phyloP scores from a whole-genome alignment of 2,888 invertebrate species.

The Hermaeophaga mercurialis region DNA sequence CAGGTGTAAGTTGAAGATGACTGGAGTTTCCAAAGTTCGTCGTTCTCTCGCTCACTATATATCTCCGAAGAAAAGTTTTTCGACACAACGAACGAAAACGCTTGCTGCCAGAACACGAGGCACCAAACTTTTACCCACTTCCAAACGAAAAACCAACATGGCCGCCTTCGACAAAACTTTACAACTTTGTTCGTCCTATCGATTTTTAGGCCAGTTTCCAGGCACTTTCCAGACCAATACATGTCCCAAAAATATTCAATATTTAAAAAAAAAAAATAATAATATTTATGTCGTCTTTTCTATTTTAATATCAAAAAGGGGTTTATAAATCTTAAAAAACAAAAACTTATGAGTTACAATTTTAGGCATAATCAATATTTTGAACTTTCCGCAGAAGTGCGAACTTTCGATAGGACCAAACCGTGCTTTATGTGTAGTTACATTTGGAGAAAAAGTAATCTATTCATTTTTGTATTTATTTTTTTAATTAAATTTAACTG shows the following conservation, averaged over 20 bases:
- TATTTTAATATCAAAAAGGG: too few relatives aligned
- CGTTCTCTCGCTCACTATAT: constrained; percentile 24
- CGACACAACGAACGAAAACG: constrained; percentile 22
- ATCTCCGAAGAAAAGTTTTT: constrained; percentile 26
- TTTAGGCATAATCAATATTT: too few relatives aligned
- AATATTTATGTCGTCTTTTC: too few relatives aligned
- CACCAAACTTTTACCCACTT: constrained; percentile 31
- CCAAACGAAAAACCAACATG: constrained; percentile 32
- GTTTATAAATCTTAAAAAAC: too few relatives aligned
- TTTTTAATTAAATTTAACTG: too few relatives aligned
- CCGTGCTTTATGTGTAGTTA: too few relatives aligned
- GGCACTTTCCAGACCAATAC: not conserved
- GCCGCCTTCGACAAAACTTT: constrained; percentile 23
- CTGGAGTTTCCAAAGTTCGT: constrained; percentile 21
- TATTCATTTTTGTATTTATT: too few relatives aligned
- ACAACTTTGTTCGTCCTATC: constrained; percentile 15
- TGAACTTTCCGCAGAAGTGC: too few relatives aligned
- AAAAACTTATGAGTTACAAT: too few relatives aligned
- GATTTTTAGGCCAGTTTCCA: constrained; percentile 16
- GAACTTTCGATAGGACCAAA: too few relatives aligned
- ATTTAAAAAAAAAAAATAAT: too few relatives aligned
- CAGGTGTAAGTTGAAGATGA: constrained; percentile 25
- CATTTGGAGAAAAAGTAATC: too few relatives aligned
- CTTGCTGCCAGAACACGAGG: constrained; percentile 12
- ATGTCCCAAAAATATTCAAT: not conserved